Conservation (phyloP, 2,113 vertebrate species). For the Onychorhynchus coronatus region DNA sequence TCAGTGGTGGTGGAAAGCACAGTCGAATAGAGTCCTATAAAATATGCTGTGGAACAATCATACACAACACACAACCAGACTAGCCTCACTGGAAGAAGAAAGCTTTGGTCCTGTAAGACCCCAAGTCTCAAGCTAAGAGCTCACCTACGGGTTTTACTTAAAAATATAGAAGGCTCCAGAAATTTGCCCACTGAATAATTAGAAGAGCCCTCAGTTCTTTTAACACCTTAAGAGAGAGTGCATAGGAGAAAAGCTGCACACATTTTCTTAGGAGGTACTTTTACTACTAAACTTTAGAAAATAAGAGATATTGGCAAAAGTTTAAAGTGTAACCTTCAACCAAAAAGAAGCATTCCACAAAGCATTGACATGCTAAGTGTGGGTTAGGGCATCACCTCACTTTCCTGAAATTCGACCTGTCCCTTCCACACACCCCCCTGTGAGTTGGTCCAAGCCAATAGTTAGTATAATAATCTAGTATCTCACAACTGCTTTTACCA, state of each 20-base stretch:
- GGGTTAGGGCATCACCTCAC: too few relatives aligned
- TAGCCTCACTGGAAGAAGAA: background rate
- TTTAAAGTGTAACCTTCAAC: background rate
- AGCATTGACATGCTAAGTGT: background rate
- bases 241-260: background rate
- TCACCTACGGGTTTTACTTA: background rate
- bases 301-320: background rate
- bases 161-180: background rate
- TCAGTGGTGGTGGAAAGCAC: background rate
- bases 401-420: background rate
- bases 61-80: accelerated
- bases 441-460: background rate
- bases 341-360: background rate
- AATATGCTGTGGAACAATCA: background rate
- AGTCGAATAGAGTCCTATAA: background rate
- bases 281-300: background rate
- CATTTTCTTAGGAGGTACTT: background rate
- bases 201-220: background rate
- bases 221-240: background rate
- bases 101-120: background rate
- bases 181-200: background rate
- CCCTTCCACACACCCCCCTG: background rate
- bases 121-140: background rate
- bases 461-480: background rate
- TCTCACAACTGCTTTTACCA: background rate